These are phyloP conservation scores for Melipona beecheii DNA, from an alignment of 2,888 invertebrate species.

Conservation along the genomic window DNA sequence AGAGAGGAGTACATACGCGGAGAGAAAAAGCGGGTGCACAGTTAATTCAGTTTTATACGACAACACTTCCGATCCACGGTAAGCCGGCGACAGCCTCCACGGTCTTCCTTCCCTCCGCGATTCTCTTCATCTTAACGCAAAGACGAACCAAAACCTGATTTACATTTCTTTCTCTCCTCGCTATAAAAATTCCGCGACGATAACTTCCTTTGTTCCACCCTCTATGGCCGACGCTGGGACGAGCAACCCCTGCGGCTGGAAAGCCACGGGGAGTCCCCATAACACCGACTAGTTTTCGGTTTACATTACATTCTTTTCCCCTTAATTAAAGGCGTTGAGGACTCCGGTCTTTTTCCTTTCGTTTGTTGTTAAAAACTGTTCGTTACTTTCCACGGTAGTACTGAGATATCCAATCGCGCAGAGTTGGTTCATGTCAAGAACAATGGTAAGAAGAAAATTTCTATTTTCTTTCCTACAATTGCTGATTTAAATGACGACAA, in stretches of 20 bases:
- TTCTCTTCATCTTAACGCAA: constrained; percentile 55
- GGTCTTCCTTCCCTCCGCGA: constrained; percentile 34
- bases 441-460: neutral
- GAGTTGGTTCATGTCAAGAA: neutral
- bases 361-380: neutral
- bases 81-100: constrained; percentile 51
- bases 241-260: constrained; percentile 86
- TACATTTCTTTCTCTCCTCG: constrained; percentile 82
- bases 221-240: constrained; percentile 72
- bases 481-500: neutral
- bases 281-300: constrained; percentile 81
- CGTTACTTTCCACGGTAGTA: neutral
- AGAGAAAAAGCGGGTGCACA: constrained; percentile 29
- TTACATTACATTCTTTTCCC: constrained; percentile 80
- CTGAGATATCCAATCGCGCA: neutral
- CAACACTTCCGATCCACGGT: constrained; percentile 57
- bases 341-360: neutral
- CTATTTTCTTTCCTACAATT: neutral
- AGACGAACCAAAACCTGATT: constrained; percentile 75
- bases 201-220: constrained; percentile 83
- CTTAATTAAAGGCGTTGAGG: constrained; percentile 77
- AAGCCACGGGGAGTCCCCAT: constrained; percentile 87
- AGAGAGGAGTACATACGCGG: constrained; percentile 28
- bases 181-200: constrained; percentile 83
- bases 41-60: constrained; percentile 62